Conservation (phyloP, 1,140 invertebrate species). For the Rhopalosiphum padi region DNA sequence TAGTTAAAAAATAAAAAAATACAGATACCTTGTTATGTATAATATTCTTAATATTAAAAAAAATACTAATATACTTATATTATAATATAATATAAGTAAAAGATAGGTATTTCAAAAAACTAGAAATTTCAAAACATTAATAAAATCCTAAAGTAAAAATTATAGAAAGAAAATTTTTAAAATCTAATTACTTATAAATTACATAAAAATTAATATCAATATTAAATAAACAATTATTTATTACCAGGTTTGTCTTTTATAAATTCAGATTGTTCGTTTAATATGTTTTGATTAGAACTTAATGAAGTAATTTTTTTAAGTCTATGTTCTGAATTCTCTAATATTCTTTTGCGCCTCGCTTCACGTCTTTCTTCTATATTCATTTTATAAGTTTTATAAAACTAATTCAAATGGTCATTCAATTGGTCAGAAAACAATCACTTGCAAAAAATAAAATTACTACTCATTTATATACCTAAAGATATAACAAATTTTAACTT, state of each 20-base stretch:
- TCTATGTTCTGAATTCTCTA: constrained; percentile 37
- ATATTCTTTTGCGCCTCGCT: constrained; percentile 16
- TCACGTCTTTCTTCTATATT: constrained; percentile 25
- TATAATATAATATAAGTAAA: too few relatives aligned
- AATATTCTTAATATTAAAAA: neutral
- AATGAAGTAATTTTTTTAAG: constrained; percentile 31
- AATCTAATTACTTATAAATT: neutral
- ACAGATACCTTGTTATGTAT: neutral
- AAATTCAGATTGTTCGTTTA: neutral
- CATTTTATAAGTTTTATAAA: neutral
- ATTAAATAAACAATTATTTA: neutral
- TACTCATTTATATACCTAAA: neutral
- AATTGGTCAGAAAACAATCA: neutral
- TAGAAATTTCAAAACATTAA: too few relatives aligned
- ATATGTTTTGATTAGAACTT: neutral
- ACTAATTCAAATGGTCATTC: too few relatives aligned
- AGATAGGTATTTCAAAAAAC: too few relatives aligned
- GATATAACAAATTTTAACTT: neutral
- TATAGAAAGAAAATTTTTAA: neutral
- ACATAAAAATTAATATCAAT: neutral
- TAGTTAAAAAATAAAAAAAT: neutral
- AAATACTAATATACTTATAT: too few relatives aligned
- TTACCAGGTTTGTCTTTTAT: neutral
- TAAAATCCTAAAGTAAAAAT: too few relatives aligned
- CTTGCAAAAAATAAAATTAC: neutral